phyloP scores from a whole-genome alignment of 2,888 invertebrate species.

The Scrobipalpa costella region DNA sequence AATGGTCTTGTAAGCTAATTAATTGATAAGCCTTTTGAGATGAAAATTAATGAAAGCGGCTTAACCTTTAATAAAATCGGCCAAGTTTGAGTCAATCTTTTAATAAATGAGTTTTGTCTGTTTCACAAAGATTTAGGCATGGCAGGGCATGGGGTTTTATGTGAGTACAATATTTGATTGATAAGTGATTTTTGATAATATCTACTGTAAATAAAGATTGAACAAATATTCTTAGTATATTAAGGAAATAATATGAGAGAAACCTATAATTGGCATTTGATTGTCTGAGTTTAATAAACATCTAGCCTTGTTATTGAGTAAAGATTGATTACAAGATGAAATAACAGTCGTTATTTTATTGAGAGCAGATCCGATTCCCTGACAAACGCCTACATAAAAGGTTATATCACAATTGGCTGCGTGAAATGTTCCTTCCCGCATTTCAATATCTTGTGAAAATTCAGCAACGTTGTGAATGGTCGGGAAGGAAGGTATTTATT shows the following conservation, averaged over 20 bases:
- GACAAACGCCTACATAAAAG: conserved; percentile 12
- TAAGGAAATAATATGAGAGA: too few relatives aligned
- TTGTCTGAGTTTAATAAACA: too few relatives aligned
- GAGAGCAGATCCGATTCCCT: conserved; percentile 11
- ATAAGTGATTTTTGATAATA: background rate
- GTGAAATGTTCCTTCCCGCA: conserved; percentile 57
- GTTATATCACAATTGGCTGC: conserved; percentile 22
- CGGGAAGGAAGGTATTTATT: conserved; percentile 70
- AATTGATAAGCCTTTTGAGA: conserved; percentile 16
- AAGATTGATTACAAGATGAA: too few relatives aligned
- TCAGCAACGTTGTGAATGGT: conserved; percentile 58
- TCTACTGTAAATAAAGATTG: background rate
- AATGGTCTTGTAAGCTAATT: conserved; percentile 8
- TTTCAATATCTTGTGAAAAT: conserved; percentile 66
- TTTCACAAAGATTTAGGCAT: background rate
- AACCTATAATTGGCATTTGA: too few relatives aligned
- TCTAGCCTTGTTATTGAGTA: too few relatives aligned
- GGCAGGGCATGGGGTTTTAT: background rate
- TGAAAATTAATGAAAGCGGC: conserved; percentile 14
- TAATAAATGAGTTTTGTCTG: background rate
- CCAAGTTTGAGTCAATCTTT: background rate
- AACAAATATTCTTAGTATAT: too few relatives aligned
- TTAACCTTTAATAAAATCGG: conserved; percentile 6
- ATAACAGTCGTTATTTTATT: too few relatives aligned
- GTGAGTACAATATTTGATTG: background rate